These are phyloP conservation scores for Epistrophella euchroma DNA, from an alignment of 2,888 invertebrate genomes.

Conservation along the genomic window DNA sequence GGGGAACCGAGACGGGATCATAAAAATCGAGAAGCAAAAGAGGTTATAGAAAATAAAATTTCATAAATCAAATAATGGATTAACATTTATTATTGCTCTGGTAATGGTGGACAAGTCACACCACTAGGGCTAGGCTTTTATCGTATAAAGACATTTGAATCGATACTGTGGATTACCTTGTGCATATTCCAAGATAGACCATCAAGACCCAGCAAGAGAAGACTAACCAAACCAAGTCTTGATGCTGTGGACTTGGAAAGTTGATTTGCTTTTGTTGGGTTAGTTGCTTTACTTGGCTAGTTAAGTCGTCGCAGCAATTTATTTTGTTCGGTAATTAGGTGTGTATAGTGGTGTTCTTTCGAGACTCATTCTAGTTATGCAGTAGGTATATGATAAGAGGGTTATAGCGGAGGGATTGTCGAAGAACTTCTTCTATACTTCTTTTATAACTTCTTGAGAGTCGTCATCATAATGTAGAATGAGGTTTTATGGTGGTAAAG, in stretches of 20 bases:
- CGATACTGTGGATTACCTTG: conserved; percentile 52
- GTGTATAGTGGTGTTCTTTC: conserved; percentile 65
- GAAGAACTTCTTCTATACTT: background rate
- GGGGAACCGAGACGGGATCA: conserved; percentile 12
- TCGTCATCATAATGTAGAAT: conserved; percentile 33
- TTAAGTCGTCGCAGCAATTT: conserved; percentile 74
- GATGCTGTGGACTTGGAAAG: background rate
- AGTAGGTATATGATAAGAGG: conserved; percentile 19
- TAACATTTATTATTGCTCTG: conserved; percentile 77
- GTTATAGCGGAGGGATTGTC: background rate
- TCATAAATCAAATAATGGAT: conserved; percentile 77
- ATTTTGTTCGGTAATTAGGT: conserved; percentile 76
- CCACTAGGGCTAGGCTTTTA: conserved; percentile 70
- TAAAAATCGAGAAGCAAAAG: conserved; percentile 39
- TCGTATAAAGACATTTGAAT: conserved; percentile 71
- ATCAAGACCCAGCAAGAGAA: background rate
- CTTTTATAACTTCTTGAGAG: background rate
- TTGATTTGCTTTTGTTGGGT: conserved; percentile 1
- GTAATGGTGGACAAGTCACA: conserved; percentile 76
- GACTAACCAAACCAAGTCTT: background rate
- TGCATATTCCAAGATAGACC: conserved; percentile 51
- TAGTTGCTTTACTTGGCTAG: conserved; percentile 60
- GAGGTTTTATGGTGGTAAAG: conserved; percentile 71
- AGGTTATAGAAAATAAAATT: conserved; percentile 67
- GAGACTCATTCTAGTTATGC: conserved; percentile 28